Evolutionary conservation across 2,797 vertebrate genomes (phyloP).

Genomic region (Carapus acus): DNA sequence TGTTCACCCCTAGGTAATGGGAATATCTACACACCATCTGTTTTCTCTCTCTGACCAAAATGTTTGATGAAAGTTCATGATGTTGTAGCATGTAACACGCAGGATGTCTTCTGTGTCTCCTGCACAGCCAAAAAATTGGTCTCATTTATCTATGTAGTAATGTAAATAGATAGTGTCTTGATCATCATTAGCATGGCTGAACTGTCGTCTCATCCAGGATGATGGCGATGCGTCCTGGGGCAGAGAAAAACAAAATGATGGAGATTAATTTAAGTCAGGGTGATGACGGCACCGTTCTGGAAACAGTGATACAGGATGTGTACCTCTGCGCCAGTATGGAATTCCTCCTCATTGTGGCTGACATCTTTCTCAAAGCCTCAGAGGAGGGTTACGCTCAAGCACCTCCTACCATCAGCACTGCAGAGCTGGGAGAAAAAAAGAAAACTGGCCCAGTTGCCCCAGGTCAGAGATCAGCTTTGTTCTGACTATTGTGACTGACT

Average conservation of each 20-base stretch:
- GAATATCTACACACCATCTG: no score
- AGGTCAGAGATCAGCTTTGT: no score
- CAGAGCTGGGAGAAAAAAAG: constrained; percentile 51
- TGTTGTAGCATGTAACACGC: no score
- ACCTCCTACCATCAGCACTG: constrained; percentile 56
- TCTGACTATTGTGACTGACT: no score
- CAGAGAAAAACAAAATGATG: constrained; percentile 89
- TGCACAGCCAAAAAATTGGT: no score
- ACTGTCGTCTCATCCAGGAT: constrained; percentile 74
- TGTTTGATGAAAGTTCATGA: no score
- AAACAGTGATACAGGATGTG: constrained; percentile 84
- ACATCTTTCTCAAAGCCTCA: constrained; percentile 86
- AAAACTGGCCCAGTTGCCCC: constrained; percentile 58
- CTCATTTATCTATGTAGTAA: no score
- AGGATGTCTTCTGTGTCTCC: no score
- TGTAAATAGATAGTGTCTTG: no score
- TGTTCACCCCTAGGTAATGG: constrained; percentile 83
- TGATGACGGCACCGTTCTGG: constrained; percentile 77
- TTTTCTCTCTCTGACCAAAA: no score
- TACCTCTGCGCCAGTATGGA: constrained; percentile 97
- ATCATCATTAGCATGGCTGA: neutral
- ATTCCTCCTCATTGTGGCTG: constrained; percentile 88
- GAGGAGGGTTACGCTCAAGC: constrained; percentile 74
- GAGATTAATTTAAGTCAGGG: constrained; percentile 83
- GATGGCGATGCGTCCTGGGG: constrained; percentile 86